Conservation (phyloP, 2,113 vertebrate species). For the Nycticorax nycticorax region DNA sequence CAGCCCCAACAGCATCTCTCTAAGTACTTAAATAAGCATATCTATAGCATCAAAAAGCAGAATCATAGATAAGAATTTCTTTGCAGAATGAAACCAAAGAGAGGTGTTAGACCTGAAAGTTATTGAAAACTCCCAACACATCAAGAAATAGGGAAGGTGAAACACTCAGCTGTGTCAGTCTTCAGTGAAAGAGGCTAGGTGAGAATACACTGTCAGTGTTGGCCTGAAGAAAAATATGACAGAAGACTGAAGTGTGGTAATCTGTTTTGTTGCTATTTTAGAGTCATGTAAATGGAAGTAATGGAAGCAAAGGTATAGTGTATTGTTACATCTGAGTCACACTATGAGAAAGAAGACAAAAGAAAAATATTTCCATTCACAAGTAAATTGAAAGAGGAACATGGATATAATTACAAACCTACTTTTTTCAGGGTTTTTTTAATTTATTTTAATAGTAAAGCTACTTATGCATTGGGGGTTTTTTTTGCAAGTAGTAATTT, state of each 20-base stretch:
- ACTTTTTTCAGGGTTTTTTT: not conserved
- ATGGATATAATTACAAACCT: rapidly evolving
- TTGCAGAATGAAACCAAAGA: not conserved
- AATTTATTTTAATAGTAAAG: not conserved
- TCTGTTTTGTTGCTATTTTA: not conserved
- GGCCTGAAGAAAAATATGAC: not conserved
- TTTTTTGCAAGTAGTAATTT: not conserved
- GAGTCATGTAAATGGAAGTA: not conserved
- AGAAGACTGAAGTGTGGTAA: not conserved
- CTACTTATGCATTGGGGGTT: rapidly evolving
- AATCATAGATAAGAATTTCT: not conserved
- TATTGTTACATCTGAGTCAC: not conserved
- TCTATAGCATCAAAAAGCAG: not conserved
- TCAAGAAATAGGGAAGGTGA: not conserved
- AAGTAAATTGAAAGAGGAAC: not conserved
- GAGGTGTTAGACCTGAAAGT: not conserved
- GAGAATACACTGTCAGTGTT: not conserved
- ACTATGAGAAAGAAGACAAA: not conserved
- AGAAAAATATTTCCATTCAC: not conserved
- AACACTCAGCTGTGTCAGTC: not conserved
- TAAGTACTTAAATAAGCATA: not conserved
- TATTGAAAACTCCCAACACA: not conserved
- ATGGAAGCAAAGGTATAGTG: not conserved
- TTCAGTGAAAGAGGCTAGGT: not conserved
- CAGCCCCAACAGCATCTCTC: not conserved